Conservation (phyloP, 2,113 vertebrate genomes). For the Carollia perspicillata region DNA sequence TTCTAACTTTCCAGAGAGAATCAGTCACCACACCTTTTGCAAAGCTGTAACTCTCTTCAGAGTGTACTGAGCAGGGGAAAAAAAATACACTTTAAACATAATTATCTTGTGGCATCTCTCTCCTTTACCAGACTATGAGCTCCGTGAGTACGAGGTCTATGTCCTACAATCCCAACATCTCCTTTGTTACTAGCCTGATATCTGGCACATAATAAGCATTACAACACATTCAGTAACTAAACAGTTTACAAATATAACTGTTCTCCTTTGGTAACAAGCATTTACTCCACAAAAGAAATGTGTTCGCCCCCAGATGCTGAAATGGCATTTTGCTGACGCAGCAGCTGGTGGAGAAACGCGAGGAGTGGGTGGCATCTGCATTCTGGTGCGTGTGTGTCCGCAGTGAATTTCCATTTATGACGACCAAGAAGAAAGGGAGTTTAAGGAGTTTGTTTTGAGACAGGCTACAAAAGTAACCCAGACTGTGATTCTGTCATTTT, state of each 20-base stretch:
- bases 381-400: constrained; percentile 34
- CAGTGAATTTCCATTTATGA: constrained; percentile 54
- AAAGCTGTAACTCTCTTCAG: background rate
- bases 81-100: background rate
- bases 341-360: constrained; percentile 14
- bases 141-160: background rate
- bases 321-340: constrained; percentile 14
- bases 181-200: background rate
- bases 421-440: constrained; percentile 53
- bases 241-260: background rate
- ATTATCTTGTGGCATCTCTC: background rate
- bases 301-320: constrained; percentile 2
- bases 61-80: background rate
- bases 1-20: constrained; percentile 1
- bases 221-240: background rate
- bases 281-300: constrained; percentile 29
- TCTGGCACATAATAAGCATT: background rate
- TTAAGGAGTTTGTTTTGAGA: constrained; percentile 59
- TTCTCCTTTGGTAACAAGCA: constrained; percentile 40
- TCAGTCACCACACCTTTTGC: background rate
- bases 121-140: background rate
- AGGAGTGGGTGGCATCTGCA: constrained; percentile 52
- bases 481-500: constrained; percentile 43
- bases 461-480: constrained; percentile 41
- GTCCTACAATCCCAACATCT: background rate